These are phyloP conservation scores for Caenorhabditis drosophilae DNA, from an alignment of 2,888 invertebrate genomes.

Conservation along the genomic window DNA sequence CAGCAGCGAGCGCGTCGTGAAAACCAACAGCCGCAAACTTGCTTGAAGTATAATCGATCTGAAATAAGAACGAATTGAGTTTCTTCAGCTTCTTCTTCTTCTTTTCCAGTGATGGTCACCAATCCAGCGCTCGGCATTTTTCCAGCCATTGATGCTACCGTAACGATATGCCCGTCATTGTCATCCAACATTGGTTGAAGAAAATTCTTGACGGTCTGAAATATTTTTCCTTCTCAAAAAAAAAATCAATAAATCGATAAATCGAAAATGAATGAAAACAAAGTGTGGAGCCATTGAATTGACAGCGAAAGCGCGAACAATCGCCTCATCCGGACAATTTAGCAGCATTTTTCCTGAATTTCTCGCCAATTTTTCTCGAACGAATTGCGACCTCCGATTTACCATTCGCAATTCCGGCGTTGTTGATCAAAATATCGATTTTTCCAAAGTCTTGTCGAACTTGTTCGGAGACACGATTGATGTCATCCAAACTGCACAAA, in stretches of 20 bases:
- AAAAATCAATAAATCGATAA: not conserved
- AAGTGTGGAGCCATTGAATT: slow-evolving; percentile 86
- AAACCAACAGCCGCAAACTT: slow-evolving; percentile 83
- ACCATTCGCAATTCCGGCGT: slow-evolving; percentile 84
- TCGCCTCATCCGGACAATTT: slow-evolving; percentile 82
- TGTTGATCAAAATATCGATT: slow-evolving; percentile 86
- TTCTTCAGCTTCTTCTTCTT: too few species aligned
- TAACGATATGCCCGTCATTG: slow-evolving; percentile 89
- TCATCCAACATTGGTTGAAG: slow-evolving; percentile 86
- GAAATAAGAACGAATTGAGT: too few species aligned
- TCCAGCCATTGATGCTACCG: slow-evolving; percentile 82
- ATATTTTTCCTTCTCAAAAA: not conserved
- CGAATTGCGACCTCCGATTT: slow-evolving; percentile 75
- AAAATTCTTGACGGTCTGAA: slow-evolving; percentile 74
- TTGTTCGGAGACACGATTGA: slow-evolving; percentile 74
- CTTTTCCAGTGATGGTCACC: too few species aligned
- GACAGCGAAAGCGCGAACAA: slow-evolving; percentile 86
- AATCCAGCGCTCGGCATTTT: slow-evolving; percentile 78
- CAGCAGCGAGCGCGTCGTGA: slow-evolving; percentile 83
- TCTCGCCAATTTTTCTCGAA: not conserved
- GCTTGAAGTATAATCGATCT: slow-evolving; percentile 82
- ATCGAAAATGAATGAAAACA: slow-evolving; percentile 76
- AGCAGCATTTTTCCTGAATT: slow-evolving; percentile 21
- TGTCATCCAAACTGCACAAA: slow-evolving; percentile 81
- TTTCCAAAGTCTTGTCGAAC: slow-evolving; percentile 77